A percentile compares a stretch with the other conserved stretches of the same genome.
Conservation (phyloP, 92 coral and sea anemone species). For the Parazoanthus swiftii region DNA sequence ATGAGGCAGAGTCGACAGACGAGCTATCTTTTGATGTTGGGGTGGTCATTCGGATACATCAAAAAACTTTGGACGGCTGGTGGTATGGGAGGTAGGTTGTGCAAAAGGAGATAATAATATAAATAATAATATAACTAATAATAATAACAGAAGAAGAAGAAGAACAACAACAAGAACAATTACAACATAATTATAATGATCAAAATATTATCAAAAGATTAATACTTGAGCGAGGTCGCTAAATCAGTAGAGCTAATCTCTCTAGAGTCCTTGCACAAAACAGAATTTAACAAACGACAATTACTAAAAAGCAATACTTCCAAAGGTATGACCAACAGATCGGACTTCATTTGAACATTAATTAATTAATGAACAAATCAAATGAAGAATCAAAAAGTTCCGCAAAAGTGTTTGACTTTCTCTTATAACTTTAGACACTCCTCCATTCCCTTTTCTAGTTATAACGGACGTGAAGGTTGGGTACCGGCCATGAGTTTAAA, state of each 20-base stretch:
- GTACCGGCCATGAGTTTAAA: conserved; percentile 64
- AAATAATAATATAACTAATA: too few relatives aligned
- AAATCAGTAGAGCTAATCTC: too few relatives aligned
- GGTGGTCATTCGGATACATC: conserved; percentile 47
- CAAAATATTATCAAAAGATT: neutral
- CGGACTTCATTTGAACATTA: too few relatives aligned
- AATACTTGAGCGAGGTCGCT: too few relatives aligned
- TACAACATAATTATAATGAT: neutral
- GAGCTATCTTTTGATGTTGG: conserved; percentile 64
- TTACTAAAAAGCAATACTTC: too few relatives aligned
- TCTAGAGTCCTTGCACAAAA: too few relatives aligned
- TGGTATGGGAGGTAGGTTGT: conserved; percentile 60
- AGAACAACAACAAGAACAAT: neutral
- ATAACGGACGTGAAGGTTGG: conserved; percentile 58
- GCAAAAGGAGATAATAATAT: neutral
- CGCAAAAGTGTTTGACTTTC: neutral
- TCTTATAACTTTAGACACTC: neutral
- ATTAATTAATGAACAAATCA: neutral
- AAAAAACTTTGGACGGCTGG: conserved; percentile 45
- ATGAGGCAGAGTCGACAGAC: conserved; percentile 46
- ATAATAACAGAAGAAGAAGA: neutral
- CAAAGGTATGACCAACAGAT: too few relatives aligned
- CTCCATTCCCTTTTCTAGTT: conserved; percentile 15
- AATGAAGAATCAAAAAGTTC: neutral
- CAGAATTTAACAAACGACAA: too few relatives aligned